phyloP scores from a whole-genome alignment of 1,140 invertebrate genomes.

The Zaprionus tsacasi region DNA sequence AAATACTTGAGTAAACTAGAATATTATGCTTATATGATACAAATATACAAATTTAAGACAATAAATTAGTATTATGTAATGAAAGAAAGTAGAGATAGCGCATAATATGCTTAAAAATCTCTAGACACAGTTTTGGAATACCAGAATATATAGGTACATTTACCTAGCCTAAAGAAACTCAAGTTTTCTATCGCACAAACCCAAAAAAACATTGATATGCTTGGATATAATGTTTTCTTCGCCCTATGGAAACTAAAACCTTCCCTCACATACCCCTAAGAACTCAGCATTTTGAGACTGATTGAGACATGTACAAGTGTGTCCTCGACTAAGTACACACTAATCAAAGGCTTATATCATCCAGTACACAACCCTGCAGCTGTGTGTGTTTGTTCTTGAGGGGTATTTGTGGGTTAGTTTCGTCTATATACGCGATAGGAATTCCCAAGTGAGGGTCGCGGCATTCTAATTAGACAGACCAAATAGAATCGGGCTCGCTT shows the following conservation, averaged over 20 bases:
- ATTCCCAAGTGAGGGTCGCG: background rate
- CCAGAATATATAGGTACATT: too few species aligned
- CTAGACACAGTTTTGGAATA: too few species aligned
- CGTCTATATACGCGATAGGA: conserved; percentile 8
- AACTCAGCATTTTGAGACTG: background rate
- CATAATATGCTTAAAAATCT: too few species aligned
- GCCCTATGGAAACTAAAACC: background rate
- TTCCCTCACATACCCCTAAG: background rate
- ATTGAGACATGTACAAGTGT: background rate
- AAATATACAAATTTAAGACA: too few species aligned
- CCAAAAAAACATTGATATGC: too few species aligned
- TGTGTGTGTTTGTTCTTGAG: conserved; percentile 1
- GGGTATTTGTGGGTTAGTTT: conserved; percentile 30
- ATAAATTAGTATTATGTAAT: too few species aligned
- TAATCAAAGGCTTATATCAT: conserved; percentile 1
- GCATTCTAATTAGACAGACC: conserved; percentile 44
- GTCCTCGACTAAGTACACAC: background rate
- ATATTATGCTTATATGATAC: too few species aligned
- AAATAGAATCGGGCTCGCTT: conserved; percentile 44
- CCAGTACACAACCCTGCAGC: background rate
- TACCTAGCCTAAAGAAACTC: too few species aligned
- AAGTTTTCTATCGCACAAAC: too few species aligned
- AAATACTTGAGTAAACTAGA: too few species aligned
- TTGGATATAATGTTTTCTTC: too few species aligned
- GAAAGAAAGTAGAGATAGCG: too few species aligned